phyloP scores from a whole-genome alignment of 2,888 invertebrate species.

The Orthosia gothica region DNA sequence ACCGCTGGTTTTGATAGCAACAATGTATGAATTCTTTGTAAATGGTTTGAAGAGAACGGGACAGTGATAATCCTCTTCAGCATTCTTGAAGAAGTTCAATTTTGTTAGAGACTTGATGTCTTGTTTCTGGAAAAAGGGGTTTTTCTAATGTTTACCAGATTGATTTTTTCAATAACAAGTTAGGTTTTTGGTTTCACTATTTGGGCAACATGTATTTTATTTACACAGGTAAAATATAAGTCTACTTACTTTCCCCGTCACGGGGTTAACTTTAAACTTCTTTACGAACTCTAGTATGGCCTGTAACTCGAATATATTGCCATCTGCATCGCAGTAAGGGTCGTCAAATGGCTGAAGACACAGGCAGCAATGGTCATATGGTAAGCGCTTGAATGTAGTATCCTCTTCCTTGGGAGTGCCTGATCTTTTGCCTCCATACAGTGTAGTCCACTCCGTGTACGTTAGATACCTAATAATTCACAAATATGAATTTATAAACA shows the following conservation, averaged over 20 bases:
- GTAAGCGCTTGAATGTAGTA: conserved; percentile 97
- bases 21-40: conserved; percentile 98
- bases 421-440: conserved; percentile 97
- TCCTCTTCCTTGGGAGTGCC: conserved; percentile 94
- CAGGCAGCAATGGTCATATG: conserved; percentile 98
- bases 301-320: conserved; percentile 98
- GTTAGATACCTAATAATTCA: conserved; percentile 94
- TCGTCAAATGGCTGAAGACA: conserved; percentile 98
- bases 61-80: conserved; percentile 96
- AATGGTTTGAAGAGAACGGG: conserved; percentile 98
- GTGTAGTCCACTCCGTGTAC: conserved; percentile 97
- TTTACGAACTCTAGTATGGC: conserved; percentile 97
- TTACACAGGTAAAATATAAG: background rate
- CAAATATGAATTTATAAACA: background rate
- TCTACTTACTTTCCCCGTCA: conserved; percentile 95
- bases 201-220: background rate
- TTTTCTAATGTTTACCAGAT: background rate
- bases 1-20: conserved; percentile 97
- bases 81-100: conserved; percentile 97
- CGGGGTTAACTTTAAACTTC: conserved; percentile 98
- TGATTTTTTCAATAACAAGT: background rate
- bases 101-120: conserved; percentile 96
- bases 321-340: conserved; percentile 97
- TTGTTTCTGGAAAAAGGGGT: conserved; percentile 91
- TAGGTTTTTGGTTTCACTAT: background rate